phyloP scores from a whole-genome alignment of 2,888 invertebrate genomes.

The Andrena chrysosceles region DNA sequence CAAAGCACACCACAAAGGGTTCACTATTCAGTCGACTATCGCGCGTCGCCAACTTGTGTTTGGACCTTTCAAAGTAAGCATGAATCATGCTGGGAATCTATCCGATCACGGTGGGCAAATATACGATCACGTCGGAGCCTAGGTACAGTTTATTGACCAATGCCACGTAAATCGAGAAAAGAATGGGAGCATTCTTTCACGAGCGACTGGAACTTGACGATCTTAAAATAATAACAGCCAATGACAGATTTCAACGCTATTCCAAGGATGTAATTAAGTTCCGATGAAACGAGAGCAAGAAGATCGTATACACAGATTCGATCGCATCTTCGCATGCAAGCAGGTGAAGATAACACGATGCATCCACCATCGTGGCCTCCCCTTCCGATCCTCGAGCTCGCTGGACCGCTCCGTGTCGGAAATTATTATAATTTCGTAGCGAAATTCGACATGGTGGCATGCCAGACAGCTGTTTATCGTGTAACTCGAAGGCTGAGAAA shows the following conservation, averaged over 20 bases:
- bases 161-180: neutral
- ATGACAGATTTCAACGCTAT: neutral
- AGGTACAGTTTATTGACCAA: neutral
- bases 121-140: too few species aligned
- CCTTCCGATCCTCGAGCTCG: neutral
- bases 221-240: neutral
- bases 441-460: constrained; percentile 13
- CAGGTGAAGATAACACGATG: constrained; percentile 13
- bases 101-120: neutral
- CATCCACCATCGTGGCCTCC: neutral
- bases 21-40: too few species aligned
- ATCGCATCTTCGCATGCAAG: constrained; percentile 16
- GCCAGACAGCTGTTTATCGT: constrained; percentile 12
- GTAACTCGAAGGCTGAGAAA: constrained; percentile 14
- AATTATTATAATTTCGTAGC: constrained; percentile 21
- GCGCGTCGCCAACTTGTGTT: neutral
- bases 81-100: neutral
- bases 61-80: neutral
- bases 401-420: neutral
- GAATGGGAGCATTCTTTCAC: neutral
- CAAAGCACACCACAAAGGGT: too few species aligned
- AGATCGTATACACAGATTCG: neutral
- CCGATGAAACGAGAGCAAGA: too few species aligned
- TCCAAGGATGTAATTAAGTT: constrained; percentile 9
- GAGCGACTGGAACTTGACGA: neutral